Evolutionary conservation across 2,888 invertebrate species (phyloP).

Genomic region (Crioceris asparagi): DNA sequence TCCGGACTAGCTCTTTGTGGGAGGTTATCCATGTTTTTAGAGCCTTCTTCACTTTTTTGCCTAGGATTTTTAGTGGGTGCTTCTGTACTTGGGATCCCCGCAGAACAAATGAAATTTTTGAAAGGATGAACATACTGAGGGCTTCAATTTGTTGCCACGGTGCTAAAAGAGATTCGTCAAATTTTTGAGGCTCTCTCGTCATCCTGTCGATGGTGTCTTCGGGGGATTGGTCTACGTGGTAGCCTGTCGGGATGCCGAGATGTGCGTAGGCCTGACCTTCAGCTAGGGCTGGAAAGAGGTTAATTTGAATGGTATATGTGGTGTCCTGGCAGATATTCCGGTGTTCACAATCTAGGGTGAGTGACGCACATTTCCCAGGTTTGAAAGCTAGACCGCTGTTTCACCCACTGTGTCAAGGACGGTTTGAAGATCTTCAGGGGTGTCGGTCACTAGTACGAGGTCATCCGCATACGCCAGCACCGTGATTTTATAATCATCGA

Average conservation of each 20-base stretch:
- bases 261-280: conserved; percentile 23
- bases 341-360: conserved; percentile 15
- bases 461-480: too few relatives aligned
- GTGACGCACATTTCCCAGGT: conserved; percentile 23
- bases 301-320: conserved; percentile 16
- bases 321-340: conserved; percentile 9
- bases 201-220: conserved; percentile 16
- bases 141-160: conserved; percentile 22
- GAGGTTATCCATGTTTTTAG: conserved; percentile 25
- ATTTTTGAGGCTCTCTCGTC: conserved; percentile 11
- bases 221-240: conserved; percentile 18
- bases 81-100: conserved; percentile 22
- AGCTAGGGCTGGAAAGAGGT: conserved; percentile 12
- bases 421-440: conserved; percentile 12
- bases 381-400: conserved; percentile 25
- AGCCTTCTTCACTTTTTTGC: conserved; percentile 17
- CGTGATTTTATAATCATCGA: conserved; percentile 5
- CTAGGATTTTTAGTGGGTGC: conserved; percentile 17
- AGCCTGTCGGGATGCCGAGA: conserved; percentile 28
- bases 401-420: conserved; percentile 10
- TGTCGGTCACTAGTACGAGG: conserved; percentile 9
- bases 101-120: conserved; percentile 24
- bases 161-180: conserved; percentile 14
- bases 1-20: conserved; percentile 26
- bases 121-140: conserved; percentile 23